Conservation (phyloP, 2,888 invertebrate genomes). For the Volucella zonaria region DNA sequence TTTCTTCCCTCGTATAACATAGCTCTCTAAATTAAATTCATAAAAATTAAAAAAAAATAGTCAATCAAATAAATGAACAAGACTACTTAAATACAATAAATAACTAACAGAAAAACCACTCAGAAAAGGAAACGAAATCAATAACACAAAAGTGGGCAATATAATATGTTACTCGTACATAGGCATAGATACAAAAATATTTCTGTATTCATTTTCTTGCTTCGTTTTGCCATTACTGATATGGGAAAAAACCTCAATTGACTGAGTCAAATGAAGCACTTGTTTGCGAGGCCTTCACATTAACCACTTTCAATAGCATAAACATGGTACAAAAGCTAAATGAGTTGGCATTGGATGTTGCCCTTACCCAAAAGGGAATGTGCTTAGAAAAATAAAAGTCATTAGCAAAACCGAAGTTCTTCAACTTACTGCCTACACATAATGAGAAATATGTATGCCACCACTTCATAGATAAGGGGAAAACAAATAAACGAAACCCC, state of each 20-base stretch:
- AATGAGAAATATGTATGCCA: conserved; percentile 12
- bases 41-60: no score
- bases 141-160: no score
- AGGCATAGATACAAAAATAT: background rate
- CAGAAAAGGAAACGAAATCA: no score
- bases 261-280: conserved; percentile 11
- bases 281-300: conserved; percentile 8
- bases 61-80: no score
- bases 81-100: no score
- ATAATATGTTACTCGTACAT: background rate
- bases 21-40: no score
- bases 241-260: conserved; percentile 2
- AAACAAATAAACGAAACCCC: background rate
- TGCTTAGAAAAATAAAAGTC: conserved; percentile 35
- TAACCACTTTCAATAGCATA: background rate
- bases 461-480: conserved; percentile 1
- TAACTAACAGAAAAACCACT: no score
- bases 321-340: conserved; percentile 2
- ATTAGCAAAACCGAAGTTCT: conserved; percentile 34
- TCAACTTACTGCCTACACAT: conserved; percentile 28
- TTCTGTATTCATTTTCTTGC: background rate
- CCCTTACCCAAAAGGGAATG: conserved; percentile 13
- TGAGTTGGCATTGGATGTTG: conserved; percentile 20
- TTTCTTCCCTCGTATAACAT: no score
- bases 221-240: background rate